A percentile compares a stretch with the other conserved stretches of the same genome.
These are phyloP conservation scores for Laterallus jamaicensis DNA, from an alignment of 2,113 vertebrate genomes.

Conservation along the genomic window DNA sequence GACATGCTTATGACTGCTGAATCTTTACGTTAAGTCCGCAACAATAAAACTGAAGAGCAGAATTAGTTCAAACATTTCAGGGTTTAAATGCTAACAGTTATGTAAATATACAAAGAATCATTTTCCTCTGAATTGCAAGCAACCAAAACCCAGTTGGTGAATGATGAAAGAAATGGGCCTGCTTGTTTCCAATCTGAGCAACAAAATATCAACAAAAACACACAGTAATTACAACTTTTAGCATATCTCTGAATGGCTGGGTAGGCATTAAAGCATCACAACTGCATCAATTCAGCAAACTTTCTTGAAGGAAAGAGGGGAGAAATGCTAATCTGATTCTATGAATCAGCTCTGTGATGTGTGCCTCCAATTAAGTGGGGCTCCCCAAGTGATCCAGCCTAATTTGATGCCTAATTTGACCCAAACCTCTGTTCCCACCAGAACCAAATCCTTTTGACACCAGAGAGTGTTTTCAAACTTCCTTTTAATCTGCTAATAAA, in stretches of 20 bases:
- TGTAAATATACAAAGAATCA: neutral
- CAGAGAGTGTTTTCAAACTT: neutral
- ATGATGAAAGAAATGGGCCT: neutral
- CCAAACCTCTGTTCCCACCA: neutral
- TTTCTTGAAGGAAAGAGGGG: neutral
- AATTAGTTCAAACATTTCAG: neutral
- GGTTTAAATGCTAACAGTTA: neutral
- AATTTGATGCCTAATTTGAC: neutral
- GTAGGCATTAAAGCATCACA: neutral
- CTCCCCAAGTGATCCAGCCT: neutral
- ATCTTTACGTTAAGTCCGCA: neutral
- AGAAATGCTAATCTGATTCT: neutral
- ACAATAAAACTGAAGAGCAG: neutral
- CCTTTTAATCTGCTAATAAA: neutral
- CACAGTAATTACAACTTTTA: constrained; percentile 26
- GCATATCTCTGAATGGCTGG: constrained; percentile 1
- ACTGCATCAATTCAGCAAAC: neutral
- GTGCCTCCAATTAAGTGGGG: neutral
- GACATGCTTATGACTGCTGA: neutral
- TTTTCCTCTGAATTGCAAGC: constrained; percentile 13
- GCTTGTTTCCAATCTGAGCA: constrained; percentile 8
- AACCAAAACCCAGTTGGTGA: neutral
- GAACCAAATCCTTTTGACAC: neutral
- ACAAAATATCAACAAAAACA: constrained; percentile 19
- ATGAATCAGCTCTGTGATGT: neutral